A percentile compares a stretch with the other conserved stretches of the same genome.
These are phyloP conservation scores for Tribolium madens DNA, from an alignment of 1,140 invertebrate species.

Conservation along the genomic window DNA sequence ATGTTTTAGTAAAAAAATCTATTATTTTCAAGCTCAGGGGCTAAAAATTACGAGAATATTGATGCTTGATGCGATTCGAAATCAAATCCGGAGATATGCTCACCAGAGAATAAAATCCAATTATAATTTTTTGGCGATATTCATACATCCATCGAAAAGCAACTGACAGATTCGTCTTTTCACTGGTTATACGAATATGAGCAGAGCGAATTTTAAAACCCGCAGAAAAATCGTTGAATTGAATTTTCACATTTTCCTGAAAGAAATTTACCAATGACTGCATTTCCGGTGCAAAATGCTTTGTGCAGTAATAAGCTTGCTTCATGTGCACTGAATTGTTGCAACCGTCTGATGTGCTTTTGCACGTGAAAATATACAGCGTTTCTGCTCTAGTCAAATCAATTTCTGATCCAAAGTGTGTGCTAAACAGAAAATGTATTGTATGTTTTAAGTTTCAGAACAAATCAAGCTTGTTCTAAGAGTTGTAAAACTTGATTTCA, in stretches of 20 bases:
- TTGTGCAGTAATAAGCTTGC: conserved; percentile 35
- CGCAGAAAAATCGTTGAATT: conserved; percentile 3
- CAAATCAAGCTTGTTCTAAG: no score
- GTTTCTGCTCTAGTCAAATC: background rate
- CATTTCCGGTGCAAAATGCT: conserved; percentile 10
- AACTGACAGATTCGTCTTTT: conserved; percentile 29
- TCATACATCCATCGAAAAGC: conserved; percentile 10
- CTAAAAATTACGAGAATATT: no score
- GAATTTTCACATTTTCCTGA: conserved; percentile 3
- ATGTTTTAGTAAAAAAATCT: no score
- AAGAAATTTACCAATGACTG: conserved; percentile 14
- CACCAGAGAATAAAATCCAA: conserved; percentile 20
- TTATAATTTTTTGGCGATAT: conserved; percentile 26
- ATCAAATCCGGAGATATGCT: background rate
- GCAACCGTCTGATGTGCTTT: conserved; percentile 29
- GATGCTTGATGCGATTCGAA: background rate
- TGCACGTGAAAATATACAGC: background rate
- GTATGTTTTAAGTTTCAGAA: no score
- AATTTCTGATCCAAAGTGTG: no score
- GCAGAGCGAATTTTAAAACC: conserved; percentile 21
- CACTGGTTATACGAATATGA: conserved; percentile 15
- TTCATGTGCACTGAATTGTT: conserved; percentile 39
- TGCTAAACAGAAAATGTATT: no score
- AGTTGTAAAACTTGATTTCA: no score
- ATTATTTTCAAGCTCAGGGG: no score